A percentile compares a stretch with the other conserved stretches of the same genome.
phyloP scores from a whole-genome alignment of 2,888 invertebrate species.

The Macrophya annulata region DNA sequence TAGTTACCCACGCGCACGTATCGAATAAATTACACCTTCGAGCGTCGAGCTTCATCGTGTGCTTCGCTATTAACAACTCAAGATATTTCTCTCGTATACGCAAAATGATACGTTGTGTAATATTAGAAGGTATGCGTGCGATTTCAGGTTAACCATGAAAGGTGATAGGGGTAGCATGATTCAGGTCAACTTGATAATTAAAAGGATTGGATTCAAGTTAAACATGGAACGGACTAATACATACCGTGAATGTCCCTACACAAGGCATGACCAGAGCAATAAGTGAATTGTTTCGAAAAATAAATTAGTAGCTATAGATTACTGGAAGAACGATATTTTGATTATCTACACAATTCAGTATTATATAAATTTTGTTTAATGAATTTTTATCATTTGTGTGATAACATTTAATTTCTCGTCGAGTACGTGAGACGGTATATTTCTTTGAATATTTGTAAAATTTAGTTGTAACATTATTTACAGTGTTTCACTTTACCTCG shows the following conservation, averaged over 20 bases:
- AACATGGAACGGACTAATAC: neutral
- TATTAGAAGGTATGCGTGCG: neutral
- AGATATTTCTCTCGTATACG: constrained; percentile 2
- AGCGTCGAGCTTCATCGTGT: constrained; percentile 22
- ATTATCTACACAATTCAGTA: neutral
- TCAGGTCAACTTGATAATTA: neutral
- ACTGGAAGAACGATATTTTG: neutral
- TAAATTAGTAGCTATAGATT: neutral
- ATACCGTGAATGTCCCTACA: neutral
- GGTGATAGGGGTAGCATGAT: neutral
- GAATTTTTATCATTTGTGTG: neutral
- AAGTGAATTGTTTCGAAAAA: neutral
- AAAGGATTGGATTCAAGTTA: constrained; percentile 1
- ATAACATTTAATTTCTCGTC: too few species aligned
- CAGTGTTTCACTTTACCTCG: neutral
- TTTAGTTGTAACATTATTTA: neutral
- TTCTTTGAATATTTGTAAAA: neutral
- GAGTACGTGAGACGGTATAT: too few species aligned
- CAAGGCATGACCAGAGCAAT: neutral
- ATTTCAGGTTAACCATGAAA: neutral
- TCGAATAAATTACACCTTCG: constrained; percentile 41
- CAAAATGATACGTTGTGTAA: constrained; percentile 7
- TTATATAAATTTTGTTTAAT: neutral
- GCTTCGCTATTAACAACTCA: constrained; percentile 37
- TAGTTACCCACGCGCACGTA: constrained; percentile 30